Base-by-base conservation (phyloP, 2,113 vertebrate genomes). In the Halcyon malimbica region DNA sequence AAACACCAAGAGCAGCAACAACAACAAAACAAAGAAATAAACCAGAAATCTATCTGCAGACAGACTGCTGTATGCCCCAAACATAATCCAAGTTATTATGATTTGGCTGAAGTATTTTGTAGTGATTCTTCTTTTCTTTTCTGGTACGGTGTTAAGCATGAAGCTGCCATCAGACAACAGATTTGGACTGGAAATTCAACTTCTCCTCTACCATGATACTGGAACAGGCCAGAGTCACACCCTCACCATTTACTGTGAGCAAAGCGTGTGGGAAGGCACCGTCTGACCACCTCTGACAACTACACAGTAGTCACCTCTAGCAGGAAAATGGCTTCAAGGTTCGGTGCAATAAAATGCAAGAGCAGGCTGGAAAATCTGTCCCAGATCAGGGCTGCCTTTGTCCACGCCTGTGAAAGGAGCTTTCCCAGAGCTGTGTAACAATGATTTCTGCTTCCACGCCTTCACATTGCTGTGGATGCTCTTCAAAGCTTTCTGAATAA, bases 101-200 rank as follows among this genome's bases (percentile, higher is more conserved):
- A 20, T 16, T 9, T 54, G 65, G 23, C 20, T 50, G 46, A 57
- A 31, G 1, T 10, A 18, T 17, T 67, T 54, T 37, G 25, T 11
- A 87, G 35, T 10, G 13, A 28, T 33, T 17, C 41, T 37, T 14
- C 31, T 11, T 24, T 48, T 64, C 25, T 60, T 51, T 82, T 50
- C 54, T 19, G 20, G 7, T 4, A 25, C 0, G 4, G 28, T n/a
- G 48, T 57, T 51, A 25, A 57, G 29, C 29, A 54, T 1, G 0
- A 57, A 11, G 11, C 37, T 90, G 73, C 50, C 50, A 51, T 10
- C 51, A 26, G 19, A 62, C 5, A n/a, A 39, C 44, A 56, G 57
- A 33, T 6, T 33, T 1, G 18, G 51, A 9, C 39, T 31, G 29
- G 37, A 46, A 83, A 79, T 39, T 11, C 63, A 28, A 0, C 16